These are phyloP conservation scores for Antheraea assamensis DNA, from an alignment of 2,888 invertebrate species.

Conservation along the genomic window DNA sequence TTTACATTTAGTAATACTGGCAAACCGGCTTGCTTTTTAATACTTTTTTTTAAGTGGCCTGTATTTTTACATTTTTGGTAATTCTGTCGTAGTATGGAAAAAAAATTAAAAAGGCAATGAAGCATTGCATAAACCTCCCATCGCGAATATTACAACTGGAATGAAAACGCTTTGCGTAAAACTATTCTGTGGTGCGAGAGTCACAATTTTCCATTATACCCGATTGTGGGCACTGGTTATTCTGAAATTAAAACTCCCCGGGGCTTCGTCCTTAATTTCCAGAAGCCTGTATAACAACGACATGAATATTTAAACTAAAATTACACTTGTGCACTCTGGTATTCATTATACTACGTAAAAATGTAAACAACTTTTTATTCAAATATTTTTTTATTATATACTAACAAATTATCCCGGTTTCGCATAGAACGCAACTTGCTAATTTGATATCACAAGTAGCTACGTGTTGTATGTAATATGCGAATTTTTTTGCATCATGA, in stretches of 20 bases:
- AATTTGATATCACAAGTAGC: no score
- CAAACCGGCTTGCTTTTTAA: no score
- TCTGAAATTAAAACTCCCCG: slow-evolving; percentile 74
- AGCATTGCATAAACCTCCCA: not conserved
- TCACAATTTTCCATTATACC: not conserved
- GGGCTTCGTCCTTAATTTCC: slow-evolving; percentile 61
- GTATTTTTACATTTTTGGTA: no score
- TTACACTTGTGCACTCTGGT: not conserved
- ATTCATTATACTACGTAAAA: not conserved
- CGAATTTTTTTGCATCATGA: no score
- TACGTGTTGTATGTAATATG: no score
- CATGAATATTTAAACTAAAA: not conserved
- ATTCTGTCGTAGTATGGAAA: no score
- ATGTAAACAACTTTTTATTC: not conserved
- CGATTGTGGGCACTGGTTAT: slow-evolving; percentile 4
- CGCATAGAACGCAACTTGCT: no score
- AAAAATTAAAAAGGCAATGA: not conserved
- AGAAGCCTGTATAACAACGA: not conserved
- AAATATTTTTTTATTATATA: no score
- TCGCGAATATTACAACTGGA: not conserved
- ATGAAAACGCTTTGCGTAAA: not conserved
- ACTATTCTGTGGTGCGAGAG: not conserved
- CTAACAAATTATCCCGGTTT: no score
- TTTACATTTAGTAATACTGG: no score
- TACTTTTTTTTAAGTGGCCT: no score